Base-by-base conservation (phyloP, 1,140 invertebrate genomes). In the Acromyrmex echinatior region DNA sequence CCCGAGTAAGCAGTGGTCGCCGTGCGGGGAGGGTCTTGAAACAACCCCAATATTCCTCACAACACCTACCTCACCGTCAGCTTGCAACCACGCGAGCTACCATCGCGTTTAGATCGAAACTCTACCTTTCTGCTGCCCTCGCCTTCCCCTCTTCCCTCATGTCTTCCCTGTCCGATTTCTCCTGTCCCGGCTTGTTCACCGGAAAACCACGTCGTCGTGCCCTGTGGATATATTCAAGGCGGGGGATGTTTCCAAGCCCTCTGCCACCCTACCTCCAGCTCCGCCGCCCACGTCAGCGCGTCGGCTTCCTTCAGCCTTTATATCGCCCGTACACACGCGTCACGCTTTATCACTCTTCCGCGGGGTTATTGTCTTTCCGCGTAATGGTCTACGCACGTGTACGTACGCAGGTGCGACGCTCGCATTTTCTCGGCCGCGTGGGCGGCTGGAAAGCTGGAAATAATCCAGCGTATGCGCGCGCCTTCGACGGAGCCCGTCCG, bases 301-400 rank as follows among this genome's bases (percentile, higher is more conserved):
- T 88, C 78, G 70, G 62, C 86, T 90, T 90, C 88, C 89, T 88
- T 90, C 86, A 62, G 77, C 71, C 87, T 87, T 87, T 90, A 93
- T 93, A 94, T 94, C 90, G 91, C 90, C 81, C 82, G 86, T 91
- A 91, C 86, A 90, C 92, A 92, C 93, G 92, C 92, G 90, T 93
- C 92, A 93, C 91, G 93, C 93, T 94, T 93, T 92, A 94, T 94
- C 93, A 93, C 93, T 92, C 92, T 92, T 89, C 89, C 89, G 62
- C 77, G 87, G 91, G 91, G 90, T 93, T 93, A 94, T 94, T 93
- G 91, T 94, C 92, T 93, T 88, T 92, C 39, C 88, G 88, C 76
- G 89, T 84, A 84, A 88, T 88, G 86, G 78, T 86, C 73, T 88
- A 91, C 90, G 90, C 90, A 89, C 90, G 88, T 87, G 85, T 84